Conservation (phyloP, 2,797 vertebrate species). For the Percopsis omiscomaycus region DNA sequence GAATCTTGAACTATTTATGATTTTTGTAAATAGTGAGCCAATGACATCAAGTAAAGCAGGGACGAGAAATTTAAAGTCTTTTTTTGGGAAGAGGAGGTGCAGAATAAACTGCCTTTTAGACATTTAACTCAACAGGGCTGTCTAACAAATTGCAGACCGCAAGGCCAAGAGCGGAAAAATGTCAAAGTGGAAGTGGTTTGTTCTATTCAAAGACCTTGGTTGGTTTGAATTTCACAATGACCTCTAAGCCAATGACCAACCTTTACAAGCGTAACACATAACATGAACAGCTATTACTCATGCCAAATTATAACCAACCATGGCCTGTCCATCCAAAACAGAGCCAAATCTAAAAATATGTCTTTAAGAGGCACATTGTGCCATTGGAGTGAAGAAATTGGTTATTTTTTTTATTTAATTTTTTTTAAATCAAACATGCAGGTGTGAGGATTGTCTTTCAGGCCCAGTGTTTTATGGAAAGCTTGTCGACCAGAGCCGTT, state of each 20-base stretch:
- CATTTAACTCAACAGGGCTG: too few species aligned
- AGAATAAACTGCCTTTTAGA: too few species aligned
- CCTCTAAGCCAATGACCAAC: slow-evolving; percentile 15
- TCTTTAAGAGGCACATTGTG: not conserved
- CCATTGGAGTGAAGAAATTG: not conserved
- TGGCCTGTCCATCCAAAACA: too few species aligned
- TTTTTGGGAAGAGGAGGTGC: too few species aligned
- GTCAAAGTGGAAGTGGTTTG: too few species aligned
- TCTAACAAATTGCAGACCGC: too few species aligned
- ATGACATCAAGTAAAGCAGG: too few species aligned
- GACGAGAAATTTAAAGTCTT: too few species aligned
- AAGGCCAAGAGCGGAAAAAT: too few species aligned
- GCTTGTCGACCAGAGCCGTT: not conserved
- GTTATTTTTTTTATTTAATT: not conserved
- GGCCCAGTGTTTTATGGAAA: not conserved
- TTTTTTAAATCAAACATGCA: not conserved
- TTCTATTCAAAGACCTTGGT: slow-evolving; percentile 1
- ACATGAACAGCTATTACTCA: too few species aligned
- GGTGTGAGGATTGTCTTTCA: not conserved
- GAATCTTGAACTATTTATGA: slow-evolving; percentile 9
- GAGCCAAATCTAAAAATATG: too few species aligned
- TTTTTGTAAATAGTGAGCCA: not conserved
- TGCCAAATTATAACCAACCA: too few species aligned
- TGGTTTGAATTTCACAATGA: slow-evolving; percentile 34
- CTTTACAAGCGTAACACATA: slow-evolving; percentile 1